Percentiles rank a stretch among this genome's conserved stretches.
phyloP scores from a whole-genome alignment of 2,888 invertebrate species.

The Eumerus sabulonum region DNA sequence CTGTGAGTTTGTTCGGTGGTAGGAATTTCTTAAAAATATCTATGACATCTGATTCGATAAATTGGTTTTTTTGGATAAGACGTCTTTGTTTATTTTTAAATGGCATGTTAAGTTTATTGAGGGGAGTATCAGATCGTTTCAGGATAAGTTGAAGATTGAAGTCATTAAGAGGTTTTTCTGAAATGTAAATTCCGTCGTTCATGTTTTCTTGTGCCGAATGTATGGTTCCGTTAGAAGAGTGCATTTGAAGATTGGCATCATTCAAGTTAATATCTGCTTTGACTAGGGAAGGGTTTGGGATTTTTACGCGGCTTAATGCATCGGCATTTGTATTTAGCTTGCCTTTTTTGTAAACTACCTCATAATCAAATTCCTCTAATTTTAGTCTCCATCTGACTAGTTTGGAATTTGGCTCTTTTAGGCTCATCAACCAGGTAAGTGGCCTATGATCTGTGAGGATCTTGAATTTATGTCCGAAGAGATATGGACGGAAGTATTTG shows the following conservation, averaged over 20 bases:
- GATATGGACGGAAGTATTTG: slow-evolving; percentile 74
- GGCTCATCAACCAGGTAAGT: slow-evolving; percentile 70
- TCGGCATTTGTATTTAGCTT: slow-evolving; percentile 60
- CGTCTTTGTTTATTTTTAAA: no score
- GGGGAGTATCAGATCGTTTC: background rate
- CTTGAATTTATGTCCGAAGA: slow-evolving; percentile 74
- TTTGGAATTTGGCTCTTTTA: slow-evolving; percentile 69
- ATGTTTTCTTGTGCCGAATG: no score
- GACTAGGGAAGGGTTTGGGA: slow-evolving; percentile 3
- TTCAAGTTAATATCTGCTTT: no score
- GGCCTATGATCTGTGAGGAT: slow-evolving; percentile 74
- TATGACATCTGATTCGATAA: no score
- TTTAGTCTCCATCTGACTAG: slow-evolving; percentile 74
- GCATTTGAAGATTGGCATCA: background rate
- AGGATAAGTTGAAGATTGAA: background rate
- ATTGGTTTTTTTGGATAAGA: no score
- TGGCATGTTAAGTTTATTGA: no score
- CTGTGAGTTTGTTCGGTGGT: no score
- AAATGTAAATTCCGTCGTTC: no score
- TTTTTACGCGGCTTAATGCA: slow-evolving; percentile 60
- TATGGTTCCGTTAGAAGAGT: no score
- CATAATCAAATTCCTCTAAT: no score
- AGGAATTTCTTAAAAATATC: no score
- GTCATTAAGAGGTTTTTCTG: background rate
- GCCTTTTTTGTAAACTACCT: slow-evolving; percentile 69